A percentile compares a stretch with the other conserved stretches of the same genome.
Evolutionary conservation across 2,888 invertebrate genomes (phyloP).

Genomic region (Mesorhabditis spiculigera): DNA sequence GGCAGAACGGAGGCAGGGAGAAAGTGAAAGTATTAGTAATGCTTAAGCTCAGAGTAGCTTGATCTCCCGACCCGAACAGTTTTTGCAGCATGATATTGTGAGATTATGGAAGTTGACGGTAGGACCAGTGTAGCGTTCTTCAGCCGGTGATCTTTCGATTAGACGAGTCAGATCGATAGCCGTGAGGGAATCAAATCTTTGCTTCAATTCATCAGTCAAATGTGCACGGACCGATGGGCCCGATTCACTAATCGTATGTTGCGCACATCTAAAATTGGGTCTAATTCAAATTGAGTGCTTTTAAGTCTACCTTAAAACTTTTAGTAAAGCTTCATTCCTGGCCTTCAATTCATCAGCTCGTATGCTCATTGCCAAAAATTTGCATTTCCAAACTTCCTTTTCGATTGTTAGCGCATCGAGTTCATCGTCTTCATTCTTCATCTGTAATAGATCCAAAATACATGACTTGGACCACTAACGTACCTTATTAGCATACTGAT

Average conservation of each 20-base stretch:
- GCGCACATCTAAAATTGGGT: not conserved
- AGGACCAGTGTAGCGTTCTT: slow-evolving; percentile 23
- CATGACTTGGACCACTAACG: slow-evolving; percentile 25
- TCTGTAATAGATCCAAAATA: slow-evolving; percentile 18
- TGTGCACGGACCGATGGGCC: not conserved
- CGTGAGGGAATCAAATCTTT: slow-evolving; percentile 2
- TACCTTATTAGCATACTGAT: slow-evolving; percentile 80
- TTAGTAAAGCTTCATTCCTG: slow-evolving; percentile 24
- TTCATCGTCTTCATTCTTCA: slow-evolving; percentile 74
- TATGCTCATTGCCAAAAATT: slow-evolving; percentile 74
- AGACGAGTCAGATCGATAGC: slow-evolving; percentile 23
- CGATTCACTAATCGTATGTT: not conserved
- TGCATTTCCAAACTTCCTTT: slow-evolving; percentile 93
- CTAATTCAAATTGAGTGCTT: not conserved
- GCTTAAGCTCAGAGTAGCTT: slow-evolving; percentile 17
- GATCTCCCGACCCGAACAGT: slow-evolving; percentile 41
- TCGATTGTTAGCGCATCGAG: slow-evolving; percentile 88
- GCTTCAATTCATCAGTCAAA: slow-evolving; percentile 1
- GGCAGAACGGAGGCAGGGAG: no score
- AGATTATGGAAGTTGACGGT: slow-evolving; percentile 33
- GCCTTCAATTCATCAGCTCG: slow-evolving; percentile 32
- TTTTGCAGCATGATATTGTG: slow-evolving; percentile 42
- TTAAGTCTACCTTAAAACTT: slow-evolving; percentile 7
- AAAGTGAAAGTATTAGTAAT: no score
- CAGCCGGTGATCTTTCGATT: slow-evolving; percentile 36